phyloP scores from a whole-genome alignment of 2,113 vertebrate species.

The Podilymbus podiceps region DNA sequence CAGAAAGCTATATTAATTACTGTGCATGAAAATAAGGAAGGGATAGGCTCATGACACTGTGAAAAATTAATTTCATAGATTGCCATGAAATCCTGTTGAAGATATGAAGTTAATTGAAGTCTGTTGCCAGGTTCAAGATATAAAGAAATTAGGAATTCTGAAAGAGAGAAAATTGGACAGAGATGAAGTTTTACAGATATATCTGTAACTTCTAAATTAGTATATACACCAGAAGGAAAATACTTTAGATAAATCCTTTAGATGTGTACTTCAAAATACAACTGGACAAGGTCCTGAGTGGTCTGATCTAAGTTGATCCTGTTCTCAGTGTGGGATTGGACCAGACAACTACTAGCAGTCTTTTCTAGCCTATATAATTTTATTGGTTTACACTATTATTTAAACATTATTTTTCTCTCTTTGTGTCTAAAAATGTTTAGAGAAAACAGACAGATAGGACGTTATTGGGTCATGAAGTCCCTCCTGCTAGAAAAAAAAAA shows the following conservation, averaged over 20 bases:
- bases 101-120: conserved; percentile 27
- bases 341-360: neutral
- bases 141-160: neutral
- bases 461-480: neutral
- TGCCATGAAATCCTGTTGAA: neutral
- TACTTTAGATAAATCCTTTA: neutral
- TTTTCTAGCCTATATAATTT: neutral
- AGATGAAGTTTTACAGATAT: neutral
- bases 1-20: neutral
- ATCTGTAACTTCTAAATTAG: neutral
- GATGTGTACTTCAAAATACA: neutral
- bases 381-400: neutral
- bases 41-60: neutral
- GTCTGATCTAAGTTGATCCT: neutral
- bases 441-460: neutral
- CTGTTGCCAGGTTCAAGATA: neutral
- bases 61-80: conserved; percentile 17
- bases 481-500: neutral
- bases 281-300: neutral
- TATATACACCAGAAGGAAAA: neutral
- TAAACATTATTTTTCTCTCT: neutral
- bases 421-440: neutral
- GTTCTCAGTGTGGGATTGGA: neutral
- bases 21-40: neutral
- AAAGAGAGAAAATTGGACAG: neutral